A percentile compares a stretch with the other conserved stretches of the same genome.
These are phyloP conservation scores for Ormyrus labotus DNA, from an alignment of 2,888 invertebrate species.

Conservation along the genomic window DNA sequence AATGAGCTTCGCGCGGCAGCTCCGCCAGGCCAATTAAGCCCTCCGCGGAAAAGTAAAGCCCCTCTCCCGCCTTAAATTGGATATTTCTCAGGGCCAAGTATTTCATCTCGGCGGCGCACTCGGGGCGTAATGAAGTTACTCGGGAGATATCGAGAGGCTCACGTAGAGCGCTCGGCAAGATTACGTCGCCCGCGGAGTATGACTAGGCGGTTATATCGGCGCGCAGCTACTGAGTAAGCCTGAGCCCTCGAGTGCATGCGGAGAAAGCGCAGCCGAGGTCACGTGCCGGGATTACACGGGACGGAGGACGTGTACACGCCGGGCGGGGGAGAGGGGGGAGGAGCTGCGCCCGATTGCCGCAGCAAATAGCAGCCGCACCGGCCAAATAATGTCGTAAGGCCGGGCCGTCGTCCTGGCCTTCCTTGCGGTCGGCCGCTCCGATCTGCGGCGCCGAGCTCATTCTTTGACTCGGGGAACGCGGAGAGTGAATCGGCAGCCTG, in stretches of 20 bases:
- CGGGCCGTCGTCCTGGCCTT: neutral
- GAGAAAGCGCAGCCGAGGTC: no score
- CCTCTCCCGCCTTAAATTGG: no score
- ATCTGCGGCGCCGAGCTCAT: no score
- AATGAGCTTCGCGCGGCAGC: no score
- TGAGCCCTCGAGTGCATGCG: no score
- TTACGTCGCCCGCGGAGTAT: neutral
- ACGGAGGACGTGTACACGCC: neutral
- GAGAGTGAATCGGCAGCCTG: no score
- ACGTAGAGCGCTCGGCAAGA: constrained; percentile 3
- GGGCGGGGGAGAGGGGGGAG: constrained; percentile 26
- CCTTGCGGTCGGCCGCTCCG: no score
- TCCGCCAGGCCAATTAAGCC: no score
- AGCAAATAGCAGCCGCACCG: constrained; percentile 66
- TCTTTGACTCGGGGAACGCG: no score
- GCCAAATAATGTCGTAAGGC: constrained; percentile 62
- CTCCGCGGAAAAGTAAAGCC: no score
- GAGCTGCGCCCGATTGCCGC: constrained; percentile 63
- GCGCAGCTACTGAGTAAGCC: no score
- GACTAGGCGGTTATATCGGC: neutral
- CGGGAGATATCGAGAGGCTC: neutral
- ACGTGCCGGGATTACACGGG: constrained; percentile 58
- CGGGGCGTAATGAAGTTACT: neutral
- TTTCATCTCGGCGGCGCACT: neutral
- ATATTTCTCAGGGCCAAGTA: neutral